These are phyloP conservation scores for Alces alces DNA, from an alignment of 2,113 vertebrate genomes.

Conservation along the genomic window DNA sequence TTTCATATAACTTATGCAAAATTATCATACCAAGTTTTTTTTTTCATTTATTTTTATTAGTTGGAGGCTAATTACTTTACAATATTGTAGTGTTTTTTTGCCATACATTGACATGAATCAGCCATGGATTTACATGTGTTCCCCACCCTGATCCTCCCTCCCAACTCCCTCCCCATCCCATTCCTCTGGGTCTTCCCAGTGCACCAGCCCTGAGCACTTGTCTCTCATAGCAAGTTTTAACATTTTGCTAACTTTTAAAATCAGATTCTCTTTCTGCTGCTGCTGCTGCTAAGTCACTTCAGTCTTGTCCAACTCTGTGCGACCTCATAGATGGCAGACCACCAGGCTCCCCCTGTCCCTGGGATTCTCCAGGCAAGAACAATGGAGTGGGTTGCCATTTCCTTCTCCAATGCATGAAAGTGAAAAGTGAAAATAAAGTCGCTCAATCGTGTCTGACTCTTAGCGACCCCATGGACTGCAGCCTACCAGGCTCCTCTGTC, in stretches of 20 bases:
- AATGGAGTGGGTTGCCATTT: not conserved
- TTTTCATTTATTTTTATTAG: too few relatives aligned
- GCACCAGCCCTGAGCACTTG: too few relatives aligned
- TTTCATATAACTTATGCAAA: not conserved
- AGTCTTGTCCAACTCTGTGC: accelerated
- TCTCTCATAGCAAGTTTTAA: conserved; percentile 6
- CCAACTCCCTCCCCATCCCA: too few relatives aligned
- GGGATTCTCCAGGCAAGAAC: not conserved
- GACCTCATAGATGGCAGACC: not conserved
- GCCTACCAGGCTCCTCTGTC: not conserved
- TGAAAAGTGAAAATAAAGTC: too few relatives aligned
- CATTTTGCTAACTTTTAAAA: not conserved
- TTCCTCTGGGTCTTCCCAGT: too few relatives aligned
- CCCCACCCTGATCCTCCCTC: too few relatives aligned
- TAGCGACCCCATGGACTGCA: not conserved
- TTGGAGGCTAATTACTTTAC: too few relatives aligned
- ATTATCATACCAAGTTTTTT: not conserved
- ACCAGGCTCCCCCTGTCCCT: not conserved
- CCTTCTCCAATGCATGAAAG: not conserved
- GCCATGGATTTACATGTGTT: too few relatives aligned
- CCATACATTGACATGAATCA: too few relatives aligned
- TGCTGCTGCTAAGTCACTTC: not conserved
- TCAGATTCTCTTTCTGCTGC: not conserved
- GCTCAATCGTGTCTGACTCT: too few relatives aligned
- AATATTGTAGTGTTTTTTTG: too few relatives aligned